phyloP scores from a whole-genome alignment of 1,140 invertebrate genomes.

The Anthonomus grandis region DNA sequence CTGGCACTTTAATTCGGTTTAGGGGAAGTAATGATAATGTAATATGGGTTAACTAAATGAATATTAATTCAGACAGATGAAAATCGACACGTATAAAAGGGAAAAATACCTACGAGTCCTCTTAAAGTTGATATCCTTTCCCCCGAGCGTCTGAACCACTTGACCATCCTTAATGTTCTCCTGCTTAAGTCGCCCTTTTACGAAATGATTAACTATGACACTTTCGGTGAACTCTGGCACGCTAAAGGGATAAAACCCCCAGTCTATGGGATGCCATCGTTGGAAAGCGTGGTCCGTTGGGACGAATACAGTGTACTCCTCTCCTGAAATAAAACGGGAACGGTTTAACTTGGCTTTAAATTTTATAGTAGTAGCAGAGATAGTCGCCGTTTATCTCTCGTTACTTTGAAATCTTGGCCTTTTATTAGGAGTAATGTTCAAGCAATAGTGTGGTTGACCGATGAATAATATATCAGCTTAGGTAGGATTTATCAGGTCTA shows the following conservation, averaged over 20 bases:
- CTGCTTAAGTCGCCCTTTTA: conserved; percentile 56
- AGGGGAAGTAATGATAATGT: too few species aligned
- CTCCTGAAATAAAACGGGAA: conserved; percentile 54
- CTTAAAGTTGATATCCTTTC: conserved; percentile 54
- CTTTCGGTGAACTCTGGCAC: conserved; percentile 62
- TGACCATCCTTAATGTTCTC: conserved; percentile 55
- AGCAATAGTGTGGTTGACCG: too few species aligned
- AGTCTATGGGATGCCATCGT: conserved; percentile 65
- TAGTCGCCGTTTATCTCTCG: too few species aligned
- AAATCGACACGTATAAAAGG: too few species aligned
- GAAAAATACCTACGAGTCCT: conserved; percentile 54
- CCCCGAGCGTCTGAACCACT: conserved; percentile 55
- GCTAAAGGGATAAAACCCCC: conserved; percentile 67
- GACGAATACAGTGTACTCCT: conserved; percentile 61
- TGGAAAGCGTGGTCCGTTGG: conserved; percentile 64
- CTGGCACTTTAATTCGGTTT: too few species aligned
- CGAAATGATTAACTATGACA: conserved; percentile 60
- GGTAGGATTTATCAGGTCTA: too few species aligned
- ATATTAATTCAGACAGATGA: not conserved
- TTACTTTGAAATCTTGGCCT: too few species aligned
- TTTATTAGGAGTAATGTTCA: too few species aligned
- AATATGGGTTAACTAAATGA: too few species aligned
- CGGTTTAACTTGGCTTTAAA: too few species aligned
- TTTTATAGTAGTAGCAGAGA: too few species aligned
- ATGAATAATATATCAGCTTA: too few species aligned